These are phyloP conservation scores for Wiebesia pumilae DNA, from an alignment of 1,140 invertebrate species.

Conservation along the genomic window DNA sequence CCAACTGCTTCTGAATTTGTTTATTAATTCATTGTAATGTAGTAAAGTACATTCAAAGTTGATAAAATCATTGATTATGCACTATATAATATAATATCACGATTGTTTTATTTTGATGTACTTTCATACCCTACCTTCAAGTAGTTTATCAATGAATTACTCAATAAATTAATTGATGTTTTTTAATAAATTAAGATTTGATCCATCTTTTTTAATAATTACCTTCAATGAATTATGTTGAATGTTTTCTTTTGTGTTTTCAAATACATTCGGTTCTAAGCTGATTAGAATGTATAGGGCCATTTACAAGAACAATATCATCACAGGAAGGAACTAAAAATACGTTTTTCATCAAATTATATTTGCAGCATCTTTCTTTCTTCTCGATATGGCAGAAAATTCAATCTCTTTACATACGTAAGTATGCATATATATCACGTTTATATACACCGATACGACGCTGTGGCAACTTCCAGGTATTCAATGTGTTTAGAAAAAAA, in stretches of 20 bases:
- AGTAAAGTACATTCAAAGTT: background rate
- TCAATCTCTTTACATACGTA: background rate
- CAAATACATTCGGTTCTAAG: too few relatives aligned
- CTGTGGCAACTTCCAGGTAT: background rate
- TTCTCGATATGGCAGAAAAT: background rate
- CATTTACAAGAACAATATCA: too few relatives aligned
- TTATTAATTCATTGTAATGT: too few relatives aligned
- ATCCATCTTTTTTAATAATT: too few relatives aligned
- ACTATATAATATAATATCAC: background rate
- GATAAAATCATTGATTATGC: background rate
- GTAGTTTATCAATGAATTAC: too few relatives aligned
- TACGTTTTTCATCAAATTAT: background rate
- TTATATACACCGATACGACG: background rate
- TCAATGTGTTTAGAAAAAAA: background rate
- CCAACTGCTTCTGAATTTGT: too few relatives aligned
- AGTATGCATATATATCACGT: background rate
- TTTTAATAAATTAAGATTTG: too few relatives aligned
- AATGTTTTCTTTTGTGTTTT: too few relatives aligned
- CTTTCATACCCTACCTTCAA: too few relatives aligned
- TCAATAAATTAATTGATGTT: too few relatives aligned
- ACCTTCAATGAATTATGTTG: too few relatives aligned
- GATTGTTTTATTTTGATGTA: background rate
- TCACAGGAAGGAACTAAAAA: background rate
- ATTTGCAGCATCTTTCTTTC: slow-evolving; percentile 9
- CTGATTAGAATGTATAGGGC: too few relatives aligned